Evolutionary conservation across 2,113 vertebrate species (phyloP), one percentile per base, ranked within the genome.

Genomic region (Zapus hudsonius): DNA sequence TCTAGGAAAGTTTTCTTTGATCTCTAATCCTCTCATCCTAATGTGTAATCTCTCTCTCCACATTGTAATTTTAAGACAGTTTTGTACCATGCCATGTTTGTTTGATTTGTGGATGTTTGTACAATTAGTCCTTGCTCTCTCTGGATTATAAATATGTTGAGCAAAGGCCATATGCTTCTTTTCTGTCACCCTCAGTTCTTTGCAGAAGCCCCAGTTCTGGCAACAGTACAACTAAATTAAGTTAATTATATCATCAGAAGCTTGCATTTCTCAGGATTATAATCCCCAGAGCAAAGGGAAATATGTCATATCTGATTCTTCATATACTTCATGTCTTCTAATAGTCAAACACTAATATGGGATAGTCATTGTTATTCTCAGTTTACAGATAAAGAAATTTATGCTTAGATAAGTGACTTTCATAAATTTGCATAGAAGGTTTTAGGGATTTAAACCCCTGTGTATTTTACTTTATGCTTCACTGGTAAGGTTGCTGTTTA

Each of bases 211-310:
- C 63, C 85, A 25, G 27, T 15, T 84, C 94, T 44, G 9, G 67
- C 40, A 7, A 90, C 42, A 70, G 57, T 9, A 4, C 66, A 85
- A 61, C 31, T 88, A 17, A 20, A 44, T 55, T 90, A 66, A 92
- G 17, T 85, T 23, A 94, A 57, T 85, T 61, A 63, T 75, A 29
- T 36, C 22, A 81, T 76, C n/a, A 85, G 23, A 78, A 91, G n/a
- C 4, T 78, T 61, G 23, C 27, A 5, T 74, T 80, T 7, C 7
- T 89, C 27, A 44, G 29, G 83, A 36, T 57, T 73, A 7, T 86
- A 84, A 91, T 89, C 15, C 40, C n/a, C 38, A 92, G 23, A 83
- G 27, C 13, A 84, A 94, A n/a, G 19, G 89, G 33, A 91, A 91
- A n/a, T 59, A 73, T 47, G 3, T 20, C 31, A 13, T 92, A 16